Conservation (phyloP, 2,888 invertebrate genomes). For the Ormyrus thymus region DNA sequence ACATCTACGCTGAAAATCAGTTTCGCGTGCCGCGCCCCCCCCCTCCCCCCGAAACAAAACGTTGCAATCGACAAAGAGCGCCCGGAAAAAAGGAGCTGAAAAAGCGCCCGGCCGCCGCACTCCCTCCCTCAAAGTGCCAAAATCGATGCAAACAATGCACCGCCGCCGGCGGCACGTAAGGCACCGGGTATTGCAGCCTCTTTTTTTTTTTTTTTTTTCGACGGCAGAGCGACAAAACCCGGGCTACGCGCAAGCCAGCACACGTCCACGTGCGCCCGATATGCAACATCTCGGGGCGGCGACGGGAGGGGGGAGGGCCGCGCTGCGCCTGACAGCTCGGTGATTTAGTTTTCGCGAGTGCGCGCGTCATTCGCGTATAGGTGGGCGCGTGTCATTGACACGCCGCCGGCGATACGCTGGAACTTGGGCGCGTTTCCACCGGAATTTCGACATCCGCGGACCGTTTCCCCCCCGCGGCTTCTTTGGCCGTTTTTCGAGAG, state of each 20-base stretch:
- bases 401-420: slow-evolving; percentile 45
- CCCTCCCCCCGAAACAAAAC: neutral
- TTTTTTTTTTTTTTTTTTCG: too few species aligned
- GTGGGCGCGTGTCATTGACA: slow-evolving; percentile 60
- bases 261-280: slow-evolving; percentile 2
- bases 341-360: slow-evolving; percentile 59
- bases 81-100: neutral
- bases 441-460: slow-evolving; percentile 7
- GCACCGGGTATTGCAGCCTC: too few species aligned
- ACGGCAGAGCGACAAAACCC: too few species aligned
- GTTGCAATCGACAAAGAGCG: slow-evolving; percentile 35
- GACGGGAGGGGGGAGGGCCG: slow-evolving; percentile 15
- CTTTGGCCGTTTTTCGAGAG: too few species aligned
- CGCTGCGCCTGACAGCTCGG: slow-evolving; percentile 58
- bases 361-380: slow-evolving; percentile 28
- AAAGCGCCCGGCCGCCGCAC: neutral
- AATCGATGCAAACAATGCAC: neutral
- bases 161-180: too few species aligned
- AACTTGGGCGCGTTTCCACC: neutral
- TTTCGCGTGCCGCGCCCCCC: neutral
- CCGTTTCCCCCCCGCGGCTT: too few species aligned
- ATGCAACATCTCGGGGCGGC: slow-evolving; percentile 50
- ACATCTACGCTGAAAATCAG: slow-evolving; percentile 36
- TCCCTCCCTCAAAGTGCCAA: slow-evolving; percentile 5
- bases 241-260: neutral